Base-by-base conservation (phyloP, 1,140 invertebrate genomes). In the Calephelis virginiensis region DNA sequence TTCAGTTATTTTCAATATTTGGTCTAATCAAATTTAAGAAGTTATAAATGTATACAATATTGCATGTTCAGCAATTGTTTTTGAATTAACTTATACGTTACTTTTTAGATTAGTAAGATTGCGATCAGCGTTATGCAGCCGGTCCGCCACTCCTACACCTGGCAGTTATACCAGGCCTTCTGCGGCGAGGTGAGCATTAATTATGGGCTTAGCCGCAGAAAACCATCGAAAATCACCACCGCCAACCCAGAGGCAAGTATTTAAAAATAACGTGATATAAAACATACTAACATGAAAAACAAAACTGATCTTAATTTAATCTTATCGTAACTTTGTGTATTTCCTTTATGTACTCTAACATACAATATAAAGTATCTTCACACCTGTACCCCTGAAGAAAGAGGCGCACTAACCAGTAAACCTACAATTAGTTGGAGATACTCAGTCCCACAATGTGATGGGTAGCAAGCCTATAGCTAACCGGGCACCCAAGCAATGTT, bases 261-360 rank as follows among this genome's bases (percentile, higher is more conserved):
- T 53, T 28, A 9, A 50, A 50, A 50, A 8, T 50, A 50, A 50
- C 13, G 49, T 50, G 49, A 50, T 50, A 14, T 50, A 50, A 50
- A 50, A 50, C 14, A 8, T 53, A 53, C 0, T 10, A 46, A 53
- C 50, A 9, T 53, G 14, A 28, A 53, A 53, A 53, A 53, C 50
- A 53, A 17, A 53, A 28, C 50, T 53, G 50, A 53, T 53, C 14
- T 53, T 53, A 53, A 53, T 53, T 53, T 28, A 9, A 53, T 53
- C 17, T 53, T 9, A 53, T 53, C 50, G 13, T 17, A 53, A 53
- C 14, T 53, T 53, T 50, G 14, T 53, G 14, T 53, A 17, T 53
- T 53, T 53, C 13, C 50, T 53, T 53, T 50, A 50, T 50, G 6
- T 8, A 14, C 49, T 50, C 49, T 14, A 14, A 14, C 49, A 50